These are phyloP conservation scores for Pentalonia nigronervosa DNA, from an alignment of 1,140 invertebrate genomes.

Conservation along the genomic window DNA sequence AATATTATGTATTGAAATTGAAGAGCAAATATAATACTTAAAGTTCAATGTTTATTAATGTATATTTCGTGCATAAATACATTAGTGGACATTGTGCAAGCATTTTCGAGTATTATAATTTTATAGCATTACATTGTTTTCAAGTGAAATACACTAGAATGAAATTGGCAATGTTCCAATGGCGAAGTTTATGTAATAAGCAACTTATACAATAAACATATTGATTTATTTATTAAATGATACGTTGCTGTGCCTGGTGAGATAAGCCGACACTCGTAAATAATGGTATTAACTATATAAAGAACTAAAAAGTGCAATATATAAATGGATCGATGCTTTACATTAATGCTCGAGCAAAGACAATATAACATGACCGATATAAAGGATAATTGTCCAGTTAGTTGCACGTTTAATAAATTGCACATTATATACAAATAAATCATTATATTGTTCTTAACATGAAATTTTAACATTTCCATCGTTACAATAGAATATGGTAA, in stretches of 20 bases:
- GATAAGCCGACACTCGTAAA: slow-evolving; percentile 33
- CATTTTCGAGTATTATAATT: neutral
- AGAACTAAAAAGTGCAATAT: neutral
- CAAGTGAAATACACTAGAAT: neutral
- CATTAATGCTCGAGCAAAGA: neutral
- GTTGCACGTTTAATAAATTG: neutral
- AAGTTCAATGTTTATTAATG: neutral
- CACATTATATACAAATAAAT: neutral
- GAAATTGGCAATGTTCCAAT: slow-evolving; percentile 14
- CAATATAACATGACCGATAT: neutral
- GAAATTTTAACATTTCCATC: neutral
- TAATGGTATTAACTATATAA: slow-evolving; percentile 33
- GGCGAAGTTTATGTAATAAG: neutral
- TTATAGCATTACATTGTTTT: slow-evolving; percentile 15
- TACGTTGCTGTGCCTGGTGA: neutral
- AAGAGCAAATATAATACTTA: neutral
- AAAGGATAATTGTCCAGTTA: neutral
- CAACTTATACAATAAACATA: neutral
- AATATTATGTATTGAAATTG: neutral
- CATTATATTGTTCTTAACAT: neutral
- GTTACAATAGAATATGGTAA: neutral
- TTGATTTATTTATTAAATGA: slow-evolving; percentile 45
- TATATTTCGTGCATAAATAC: neutral
- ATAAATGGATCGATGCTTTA: neutral
- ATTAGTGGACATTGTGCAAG: neutral